phyloP scores from a whole-genome alignment of 2,113 vertebrate genomes.

The Nasalis larvatus region DNA sequence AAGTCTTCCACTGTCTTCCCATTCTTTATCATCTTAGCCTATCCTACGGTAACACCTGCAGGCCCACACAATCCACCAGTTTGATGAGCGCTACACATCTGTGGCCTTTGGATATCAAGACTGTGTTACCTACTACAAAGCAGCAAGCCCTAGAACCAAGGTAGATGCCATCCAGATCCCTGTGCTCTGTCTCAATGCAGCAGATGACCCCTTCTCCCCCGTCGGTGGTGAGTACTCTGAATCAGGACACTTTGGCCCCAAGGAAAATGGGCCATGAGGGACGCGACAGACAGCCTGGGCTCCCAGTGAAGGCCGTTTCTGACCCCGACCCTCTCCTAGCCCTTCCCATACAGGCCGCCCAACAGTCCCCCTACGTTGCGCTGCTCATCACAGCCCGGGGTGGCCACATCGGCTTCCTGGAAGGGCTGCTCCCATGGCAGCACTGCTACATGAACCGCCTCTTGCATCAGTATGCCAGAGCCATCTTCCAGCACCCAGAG shows the following conservation, averaged over 20 bases:
- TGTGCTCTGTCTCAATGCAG: conserved; percentile 89
- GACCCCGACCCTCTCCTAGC: conserved; percentile 73
- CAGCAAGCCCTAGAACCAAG: conserved; percentile 86
- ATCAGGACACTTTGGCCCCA: background rate
- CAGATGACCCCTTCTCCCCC: conserved; percentile 90
- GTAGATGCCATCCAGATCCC: conserved; percentile 83
- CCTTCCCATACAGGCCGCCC: conserved; percentile 82
- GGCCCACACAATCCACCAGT: conserved; percentile 87
- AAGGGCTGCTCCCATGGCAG: conserved; percentile 86
- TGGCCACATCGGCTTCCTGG: conserved; percentile 90
- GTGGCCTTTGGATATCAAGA: conserved; percentile 88
- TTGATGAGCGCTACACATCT: conserved; percentile 88
- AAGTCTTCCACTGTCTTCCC: background rate
- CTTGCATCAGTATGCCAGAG: conserved; percentile 83
- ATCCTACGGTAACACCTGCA: conserved; percentile 42
- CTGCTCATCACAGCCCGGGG: conserved; percentile 86
- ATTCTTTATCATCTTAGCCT: background rate
- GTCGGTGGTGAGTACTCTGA: conserved; percentile 75
- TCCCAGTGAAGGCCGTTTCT: background rate
- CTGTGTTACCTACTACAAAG: conserved; percentile 85
- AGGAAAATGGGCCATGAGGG: background rate
- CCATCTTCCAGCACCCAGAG: conserved; percentile 80
- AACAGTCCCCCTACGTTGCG: conserved; percentile 81
- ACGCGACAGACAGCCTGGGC: background rate
- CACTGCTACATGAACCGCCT: conserved; percentile 86